Base-by-base conservation (phyloP, 1,140 invertebrate genomes). In the Hermetia illucens region DNA sequence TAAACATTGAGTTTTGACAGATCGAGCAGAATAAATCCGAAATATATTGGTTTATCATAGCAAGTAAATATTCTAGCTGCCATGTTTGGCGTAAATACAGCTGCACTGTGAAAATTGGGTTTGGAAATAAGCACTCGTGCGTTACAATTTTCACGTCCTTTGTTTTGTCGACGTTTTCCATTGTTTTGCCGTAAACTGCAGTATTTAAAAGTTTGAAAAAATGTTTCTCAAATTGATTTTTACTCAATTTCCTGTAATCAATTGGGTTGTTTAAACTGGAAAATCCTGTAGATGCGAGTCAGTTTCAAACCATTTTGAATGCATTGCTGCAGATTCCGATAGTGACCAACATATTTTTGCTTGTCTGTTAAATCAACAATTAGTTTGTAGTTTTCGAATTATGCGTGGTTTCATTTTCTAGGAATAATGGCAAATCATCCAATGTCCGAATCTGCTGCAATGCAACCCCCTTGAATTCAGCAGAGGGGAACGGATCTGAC, bases 131-230 rank as follows among this genome's bases (percentile, higher is more conserved):
- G 43, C 34, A 39, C 22, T 40, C 47, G 41, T 9, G 46, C 48
- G 36, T 50, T 5, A 49, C 45, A 22, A 62, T 33, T 51, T 56
- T 51, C 0, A 66, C 40, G 44, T 60, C 44, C 24, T 46, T 43
- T 37, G 54, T 39, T 36, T 56, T 58, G 24, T 51, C 35, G 12
- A 61, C 43, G 44, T 65, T 63, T 44, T 67, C 59, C 46, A 66
- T 59, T 3, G 54, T 64, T 50, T 66, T 64, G 4, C 68, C 63
- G 51, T 65, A 63, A 10, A 61, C 46, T 4, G 47, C 33, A 41
- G 66, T 65, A 38, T 61, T 65, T 47, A 63, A 53, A 4, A 64
- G 41, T 49, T 69, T 70, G 38, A 42, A 69, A 35, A 63, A 55
- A 34, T 65, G 53, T 48, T 65, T 61, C 44, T 61, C 52, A 45